Percentiles rank a stretch among this genome's conserved stretches.
These are phyloP conservation scores for Cyclina sinensis DNA, from an alignment of 1,140 invertebrate species.

Conservation along the genomic window DNA sequence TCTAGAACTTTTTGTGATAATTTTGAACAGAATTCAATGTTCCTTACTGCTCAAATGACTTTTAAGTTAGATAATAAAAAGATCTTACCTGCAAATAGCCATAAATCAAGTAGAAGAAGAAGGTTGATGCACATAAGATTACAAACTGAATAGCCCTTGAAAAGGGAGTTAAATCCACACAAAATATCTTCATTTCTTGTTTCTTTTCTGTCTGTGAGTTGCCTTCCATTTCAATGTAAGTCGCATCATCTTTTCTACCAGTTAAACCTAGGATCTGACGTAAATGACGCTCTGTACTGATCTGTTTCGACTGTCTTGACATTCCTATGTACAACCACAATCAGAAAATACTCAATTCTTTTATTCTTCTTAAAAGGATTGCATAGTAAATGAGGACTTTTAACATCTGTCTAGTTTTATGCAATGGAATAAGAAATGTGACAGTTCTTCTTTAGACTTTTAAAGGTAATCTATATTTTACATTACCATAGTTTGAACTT, in stretches of 20 bases:
- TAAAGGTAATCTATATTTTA: too few relatives aligned
- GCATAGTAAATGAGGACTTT: too few relatives aligned
- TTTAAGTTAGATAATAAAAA: too few relatives aligned
- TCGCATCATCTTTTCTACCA: background rate
- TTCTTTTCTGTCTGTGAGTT: background rate
- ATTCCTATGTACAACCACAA: background rate
- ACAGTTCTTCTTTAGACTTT: too few relatives aligned
- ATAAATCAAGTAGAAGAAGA: constrained; percentile 95
- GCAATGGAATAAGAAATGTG: too few relatives aligned
- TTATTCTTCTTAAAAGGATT: too few relatives aligned
- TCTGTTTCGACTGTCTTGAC: constrained; percentile 24
- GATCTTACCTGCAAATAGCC: constrained; percentile 95
- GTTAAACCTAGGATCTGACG: constrained; percentile 32
- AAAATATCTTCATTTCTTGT: constrained; percentile 89
- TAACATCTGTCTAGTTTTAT: too few relatives aligned
- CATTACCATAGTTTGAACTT: too few relatives aligned
- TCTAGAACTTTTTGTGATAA: too few relatives aligned
- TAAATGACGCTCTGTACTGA: background rate
- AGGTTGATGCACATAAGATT: constrained; percentile 92
- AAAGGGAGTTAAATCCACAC: constrained; percentile 90
- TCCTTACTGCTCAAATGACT: too few relatives aligned
- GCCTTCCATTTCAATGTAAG: constrained; percentile 44
- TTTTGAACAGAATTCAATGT: too few relatives aligned
- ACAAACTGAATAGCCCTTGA: constrained; percentile 92
- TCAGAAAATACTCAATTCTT: too few relatives aligned